Evolutionary conservation across 92 coral and sea anemone species (phyloP), one percentile per base, ranked within the genome.

Genomic region (Parazoanthus swiftii): DNA sequence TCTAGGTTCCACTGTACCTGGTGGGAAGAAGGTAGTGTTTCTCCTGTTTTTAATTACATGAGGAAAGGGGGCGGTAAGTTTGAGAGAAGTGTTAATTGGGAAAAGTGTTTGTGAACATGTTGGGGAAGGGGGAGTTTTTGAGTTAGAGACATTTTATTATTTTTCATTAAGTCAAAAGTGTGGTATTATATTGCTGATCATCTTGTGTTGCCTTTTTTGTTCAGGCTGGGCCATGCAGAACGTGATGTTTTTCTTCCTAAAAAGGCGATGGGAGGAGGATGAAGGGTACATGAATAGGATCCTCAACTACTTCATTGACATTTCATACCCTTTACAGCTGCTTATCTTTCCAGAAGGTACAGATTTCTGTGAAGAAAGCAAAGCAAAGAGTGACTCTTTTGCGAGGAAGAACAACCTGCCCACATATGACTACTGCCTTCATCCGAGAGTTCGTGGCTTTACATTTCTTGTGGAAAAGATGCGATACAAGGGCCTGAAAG

Each of bases 191-290:
- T 29, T 74, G 15, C 51, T 48, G 46, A 56, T 70, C 39, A 10
- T 48, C 21, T 18, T 71, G 8, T 42, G 20, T n/a, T 46, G 43
- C 15, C 54, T 67, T n/a, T 1, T 23, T 72, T 50, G 29, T 80
- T 29, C 87, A 97, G 99, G 99, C 25, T 97, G 99, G 99, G 99
- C 98, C 80, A 97, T 97, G 99, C 99, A 97, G 73, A 90, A 92
- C 84, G 94, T 93, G 48, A 88, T 97, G 97, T 97, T 77, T 79
- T 94, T 97, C 65, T 97, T 97, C 85, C 85, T 97, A 50, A 88
- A 88, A 66, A 89, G 99, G 56, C 92, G 94, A 15, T 97, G 99
- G 99, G 95, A 97, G 50, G 91, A 91, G 48, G 99, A 97, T 43
- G 91, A 97, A 84, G 89, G 92, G 33, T 97, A 95, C 79, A 92